Conservation (phyloP, 2,888 invertebrate species). For the Tipula lateralis region DNA sequence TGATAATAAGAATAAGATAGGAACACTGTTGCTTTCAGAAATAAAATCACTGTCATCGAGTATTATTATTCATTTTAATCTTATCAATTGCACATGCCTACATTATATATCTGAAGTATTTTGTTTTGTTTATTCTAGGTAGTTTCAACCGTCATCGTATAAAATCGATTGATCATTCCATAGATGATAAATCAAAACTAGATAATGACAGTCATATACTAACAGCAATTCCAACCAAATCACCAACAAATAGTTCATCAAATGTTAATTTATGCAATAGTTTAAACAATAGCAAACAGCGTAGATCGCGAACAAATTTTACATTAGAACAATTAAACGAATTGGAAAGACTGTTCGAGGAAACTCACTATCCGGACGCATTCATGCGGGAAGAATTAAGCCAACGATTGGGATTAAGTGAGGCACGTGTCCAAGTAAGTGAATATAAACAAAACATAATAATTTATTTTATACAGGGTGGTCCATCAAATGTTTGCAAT, state of each 20-base stretch:
- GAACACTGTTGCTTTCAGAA: too few species aligned
- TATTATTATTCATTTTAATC: too few species aligned
- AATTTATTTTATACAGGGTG: too few species aligned
- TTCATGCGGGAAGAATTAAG: slow-evolving; percentile 95
- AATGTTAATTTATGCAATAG: slow-evolving; percentile 32
- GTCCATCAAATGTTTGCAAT: too few species aligned
- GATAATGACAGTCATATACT: background rate
- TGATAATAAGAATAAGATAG: too few species aligned
- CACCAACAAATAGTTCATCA: slow-evolving; percentile 32
- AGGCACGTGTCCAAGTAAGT: slow-evolving; percentile 88
- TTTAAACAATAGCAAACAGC: slow-evolving; percentile 60
- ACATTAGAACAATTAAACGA: slow-evolving; percentile 92
- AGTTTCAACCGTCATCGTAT: too few species aligned
- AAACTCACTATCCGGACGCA: slow-evolving; percentile 96
- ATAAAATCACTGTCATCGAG: too few species aligned
- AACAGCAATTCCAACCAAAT: slow-evolving; percentile 26
- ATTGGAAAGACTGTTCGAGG: slow-evolving; percentile 88
- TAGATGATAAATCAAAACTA: background rate
- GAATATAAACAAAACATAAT: too few species aligned
- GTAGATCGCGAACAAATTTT: slow-evolving; percentile 89
- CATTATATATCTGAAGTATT: too few species aligned
- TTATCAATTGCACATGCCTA: too few species aligned
- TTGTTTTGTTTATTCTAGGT: too few species aligned
- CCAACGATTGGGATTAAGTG: slow-evolving; percentile 85
- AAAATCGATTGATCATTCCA: background rate